Base-by-base conservation (phyloP, 2,797 vertebrate genomes). In the Champsocephalus gunnari region DNA sequence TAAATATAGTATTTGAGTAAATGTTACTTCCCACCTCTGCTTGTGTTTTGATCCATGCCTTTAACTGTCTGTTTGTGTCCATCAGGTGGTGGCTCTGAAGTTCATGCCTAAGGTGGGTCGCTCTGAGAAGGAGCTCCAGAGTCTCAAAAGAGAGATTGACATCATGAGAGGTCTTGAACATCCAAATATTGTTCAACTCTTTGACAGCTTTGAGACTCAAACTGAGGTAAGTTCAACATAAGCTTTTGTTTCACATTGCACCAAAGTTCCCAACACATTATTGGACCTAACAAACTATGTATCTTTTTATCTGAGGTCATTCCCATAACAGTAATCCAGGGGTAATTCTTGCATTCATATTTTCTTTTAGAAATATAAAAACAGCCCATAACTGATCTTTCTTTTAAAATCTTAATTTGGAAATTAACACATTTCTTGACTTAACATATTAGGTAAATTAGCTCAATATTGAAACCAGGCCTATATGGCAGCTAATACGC, bases 181-280 rank as follows among this genome's bases (percentile, higher is more conserved):
- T 67, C 98, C 98, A 32, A 97, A 99, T 78, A 97, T 99, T 58
- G 94, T 99, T 14, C 96, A 97, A 74, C 95, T 99, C 88, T 96
- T 97, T 12, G 97, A 99, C 94, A 99, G 96, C 87, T 99, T 98
- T 76, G 97, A 99, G 87, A 99, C 98, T 0, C 93, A 97, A 75
- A 95, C 95, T 43, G 97, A 99, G 95, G 98, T 99, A 64, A 81
- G 65, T 9, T 12, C 11, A 21, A 12, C 3, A 0, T 10, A 17
- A 11, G 45, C 9, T 34, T 38, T 1, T 62, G 14, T 58, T 48
- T 24, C 3, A 57, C 14, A 59, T 3, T 11, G 10, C 14, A 21
- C 48, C 8, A 13, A 10, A 28, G 14, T 55, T 71, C 3, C 38
- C 7, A 44, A 51, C 21, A 9, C 1, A 32, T 49, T 13, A 2